Percentiles rank a stretch among this genome's conserved stretches.
Conservation (phyloP, 2,113 vertebrate genomes). For the Microcebus griseorufus region DNA sequence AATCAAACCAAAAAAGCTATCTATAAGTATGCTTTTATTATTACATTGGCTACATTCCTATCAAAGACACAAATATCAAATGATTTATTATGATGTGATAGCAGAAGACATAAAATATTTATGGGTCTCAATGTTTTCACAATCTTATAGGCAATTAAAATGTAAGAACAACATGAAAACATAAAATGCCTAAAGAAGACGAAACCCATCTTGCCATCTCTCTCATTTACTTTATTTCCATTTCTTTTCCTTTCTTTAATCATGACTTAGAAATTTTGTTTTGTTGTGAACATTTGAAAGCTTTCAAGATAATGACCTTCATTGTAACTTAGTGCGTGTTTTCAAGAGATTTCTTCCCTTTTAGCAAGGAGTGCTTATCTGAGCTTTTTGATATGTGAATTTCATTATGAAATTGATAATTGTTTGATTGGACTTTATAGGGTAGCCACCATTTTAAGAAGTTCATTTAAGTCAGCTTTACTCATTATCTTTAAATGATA, state of each 20-base stretch:
- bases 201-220: conserved; percentile 44
- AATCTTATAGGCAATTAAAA: conserved; percentile 80
- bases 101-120: conserved; percentile 78
- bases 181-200: conserved; percentile 59
- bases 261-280: conserved; percentile 43
- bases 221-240: conserved; percentile 67
- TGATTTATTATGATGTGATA: conserved; percentile 77
- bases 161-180: conserved; percentile 64
- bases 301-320: conserved; percentile 54
- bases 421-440: conserved; percentile 24
- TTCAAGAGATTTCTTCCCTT: conserved; percentile 28
- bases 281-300: conserved; percentile 44
- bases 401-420: background rate
- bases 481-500: conserved; percentile 39
- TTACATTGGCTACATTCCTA: conserved; percentile 69
- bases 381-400: conserved; percentile 27
- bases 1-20: too few relatives aligned
- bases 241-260: conserved; percentile 38
- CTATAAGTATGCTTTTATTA: conserved; percentile 58
- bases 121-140: conserved; percentile 62
- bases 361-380: conserved; percentile 36
- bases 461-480: conserved; percentile 25
- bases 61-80: conserved; percentile 73
- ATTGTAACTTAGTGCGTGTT: conserved; percentile 27
- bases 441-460: conserved; percentile 24